Percentiles rank a stretch among this genome's conserved stretches.
phyloP scores from a whole-genome alignment of 2,888 invertebrate species.

The Latrodectus elegans region DNA sequence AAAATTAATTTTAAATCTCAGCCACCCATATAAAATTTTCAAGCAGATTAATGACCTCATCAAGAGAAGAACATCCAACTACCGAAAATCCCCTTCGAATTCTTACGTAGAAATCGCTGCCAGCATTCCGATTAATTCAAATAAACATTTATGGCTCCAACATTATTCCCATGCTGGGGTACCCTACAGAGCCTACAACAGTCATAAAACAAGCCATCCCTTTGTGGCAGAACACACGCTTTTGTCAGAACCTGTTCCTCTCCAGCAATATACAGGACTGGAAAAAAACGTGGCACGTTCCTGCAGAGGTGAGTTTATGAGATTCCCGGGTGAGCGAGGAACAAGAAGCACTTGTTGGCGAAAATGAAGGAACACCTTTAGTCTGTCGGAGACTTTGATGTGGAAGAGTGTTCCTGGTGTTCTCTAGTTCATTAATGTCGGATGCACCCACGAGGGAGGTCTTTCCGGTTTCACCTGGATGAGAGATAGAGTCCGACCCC shows the following conservation, averaged over 20 bases:
- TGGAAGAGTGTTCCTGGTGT: slow-evolving; percentile 18
- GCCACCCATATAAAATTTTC: no score
- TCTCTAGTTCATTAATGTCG: slow-evolving; percentile 58
- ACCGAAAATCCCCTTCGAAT: no score
- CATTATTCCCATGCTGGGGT: slow-evolving; percentile 30
- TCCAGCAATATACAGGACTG: not conserved
- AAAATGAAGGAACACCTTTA: slow-evolving; percentile 66
- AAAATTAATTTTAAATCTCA: no score
- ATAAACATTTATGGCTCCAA: slow-evolving; percentile 19
- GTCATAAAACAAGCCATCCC: slow-evolving; percentile 47
- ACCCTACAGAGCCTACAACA: not conserved
- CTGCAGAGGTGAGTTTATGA: slow-evolving; percentile 15
- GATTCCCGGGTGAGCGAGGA: slow-evolving; percentile 22
- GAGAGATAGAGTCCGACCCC: not conserved
- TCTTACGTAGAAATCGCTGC: not conserved
- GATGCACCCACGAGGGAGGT: slow-evolving; percentile 51
- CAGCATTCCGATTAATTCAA: not conserved
- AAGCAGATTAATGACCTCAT: no score
- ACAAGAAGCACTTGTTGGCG: slow-evolving; percentile 64
- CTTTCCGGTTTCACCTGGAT: slow-evolving; percentile 56
- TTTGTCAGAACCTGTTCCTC: not conserved
- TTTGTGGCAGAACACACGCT: slow-evolving; percentile 8
- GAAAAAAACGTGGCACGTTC: slow-evolving; percentile 1
- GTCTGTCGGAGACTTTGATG: slow-evolving; percentile 44
- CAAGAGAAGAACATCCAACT: no score